phyloP scores from a whole-genome alignment of 1,140 invertebrate species.

The Trinorchestia longiramus region DNA sequence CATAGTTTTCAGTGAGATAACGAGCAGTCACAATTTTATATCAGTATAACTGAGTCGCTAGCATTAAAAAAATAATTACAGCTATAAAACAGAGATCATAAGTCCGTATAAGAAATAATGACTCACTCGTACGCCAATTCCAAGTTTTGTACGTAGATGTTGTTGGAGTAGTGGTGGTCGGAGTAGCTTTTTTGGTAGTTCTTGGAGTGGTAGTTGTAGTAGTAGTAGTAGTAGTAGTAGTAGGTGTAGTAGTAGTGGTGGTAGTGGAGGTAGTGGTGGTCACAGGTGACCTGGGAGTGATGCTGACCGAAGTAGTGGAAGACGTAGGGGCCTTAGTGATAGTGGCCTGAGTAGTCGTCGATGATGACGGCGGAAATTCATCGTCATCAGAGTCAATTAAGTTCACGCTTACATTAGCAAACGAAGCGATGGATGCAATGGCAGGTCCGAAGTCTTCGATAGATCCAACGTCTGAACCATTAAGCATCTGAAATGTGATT shows the following conservation, averaged over 20 bases:
- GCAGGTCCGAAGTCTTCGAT: not conserved
- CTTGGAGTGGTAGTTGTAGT: slow-evolving; percentile 41
- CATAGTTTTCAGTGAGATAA: too few relatives aligned
- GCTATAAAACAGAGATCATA: not conserved
- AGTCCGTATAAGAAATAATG: not conserved
- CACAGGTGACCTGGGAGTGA: not conserved
- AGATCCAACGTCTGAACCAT: slow-evolving; percentile 41
- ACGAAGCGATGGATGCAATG: not conserved
- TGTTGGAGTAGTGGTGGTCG: slow-evolving; percentile 55
- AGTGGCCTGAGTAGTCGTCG: not conserved
- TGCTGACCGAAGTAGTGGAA: not conserved
- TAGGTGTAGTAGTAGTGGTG: slow-evolving; percentile 23
- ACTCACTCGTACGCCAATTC: slow-evolving; percentile 51
- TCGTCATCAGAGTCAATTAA: not conserved
- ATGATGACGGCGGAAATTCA: not conserved
- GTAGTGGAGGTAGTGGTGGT: slow-evolving; percentile 47
- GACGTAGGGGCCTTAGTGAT: slow-evolving; percentile 2
- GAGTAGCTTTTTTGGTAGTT: slow-evolving; percentile 37
- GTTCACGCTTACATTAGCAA: slow-evolving; percentile 2
- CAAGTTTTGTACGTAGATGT: slow-evolving; percentile 29
- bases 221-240: slow-evolving; percentile 25
- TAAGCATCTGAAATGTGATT: slow-evolving; percentile 17
- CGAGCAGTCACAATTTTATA: too few relatives aligned
- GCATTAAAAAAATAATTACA: not conserved
- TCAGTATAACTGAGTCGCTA: not conserved